These are phyloP conservation scores for Erynnis tages DNA, from an alignment of 2,888 invertebrate genomes.

Conservation along the genomic window DNA sequence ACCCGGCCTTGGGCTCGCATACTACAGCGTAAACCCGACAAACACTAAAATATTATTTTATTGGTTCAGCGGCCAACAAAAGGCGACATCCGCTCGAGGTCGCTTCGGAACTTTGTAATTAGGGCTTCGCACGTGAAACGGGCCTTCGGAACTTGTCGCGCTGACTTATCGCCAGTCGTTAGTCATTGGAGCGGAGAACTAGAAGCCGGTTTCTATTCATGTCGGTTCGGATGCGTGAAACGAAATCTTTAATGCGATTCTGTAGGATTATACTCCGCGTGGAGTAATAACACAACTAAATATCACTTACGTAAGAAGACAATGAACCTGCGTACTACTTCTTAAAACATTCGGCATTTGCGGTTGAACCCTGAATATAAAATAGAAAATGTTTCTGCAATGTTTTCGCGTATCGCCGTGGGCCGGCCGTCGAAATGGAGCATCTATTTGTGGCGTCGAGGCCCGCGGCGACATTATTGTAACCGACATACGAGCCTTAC, in stretches of 20 bases:
- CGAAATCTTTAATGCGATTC: constrained; percentile 7
- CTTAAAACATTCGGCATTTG: constrained; percentile 34
- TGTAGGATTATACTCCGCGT: neutral
- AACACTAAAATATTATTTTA: constrained; percentile 70
- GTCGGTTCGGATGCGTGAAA: neutral
- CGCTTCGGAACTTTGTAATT: constrained; percentile 40
- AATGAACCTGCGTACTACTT: constrained; percentile 20
- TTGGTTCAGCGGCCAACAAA: constrained; percentile 52
- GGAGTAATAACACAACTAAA: constrained; percentile 4
- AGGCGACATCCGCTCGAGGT: constrained; percentile 55
- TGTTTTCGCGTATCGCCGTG: constrained; percentile 72
- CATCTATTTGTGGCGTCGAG: constrained; percentile 78
- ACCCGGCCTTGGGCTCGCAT: constrained; percentile 65
- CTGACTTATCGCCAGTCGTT: constrained; percentile 1
- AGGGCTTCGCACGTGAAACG: constrained; percentile 17
- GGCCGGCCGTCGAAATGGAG: constrained; percentile 75
- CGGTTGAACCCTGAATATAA: constrained; percentile 52
- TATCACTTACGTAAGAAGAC: constrained; percentile 21
- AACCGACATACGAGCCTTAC: constrained; percentile 65
- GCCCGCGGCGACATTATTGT: constrained; percentile 77
- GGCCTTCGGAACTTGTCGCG: constrained; percentile 2
- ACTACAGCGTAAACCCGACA: constrained; percentile 55
- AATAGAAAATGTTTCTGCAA: constrained; percentile 63
- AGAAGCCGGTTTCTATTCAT: neutral
- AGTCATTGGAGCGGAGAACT: neutral